Base-by-base conservation (phyloP, 2,888 invertebrate genomes). In the Acanthococcus lagerstroemiae region DNA sequence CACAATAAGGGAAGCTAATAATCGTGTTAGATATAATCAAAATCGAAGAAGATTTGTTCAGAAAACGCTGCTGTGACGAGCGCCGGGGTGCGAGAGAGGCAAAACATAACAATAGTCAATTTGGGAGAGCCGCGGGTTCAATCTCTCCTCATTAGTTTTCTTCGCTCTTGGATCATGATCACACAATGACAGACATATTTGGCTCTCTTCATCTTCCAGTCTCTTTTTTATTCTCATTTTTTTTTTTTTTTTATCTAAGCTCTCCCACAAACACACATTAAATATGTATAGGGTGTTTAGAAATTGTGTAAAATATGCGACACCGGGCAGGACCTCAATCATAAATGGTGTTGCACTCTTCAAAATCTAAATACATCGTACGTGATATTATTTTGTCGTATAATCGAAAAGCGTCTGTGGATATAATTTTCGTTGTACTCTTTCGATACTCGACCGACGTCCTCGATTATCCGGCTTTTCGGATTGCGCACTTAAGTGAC, bases 121-220 rank as follows among this genome's bases (percentile, higher is more conserved):
- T 61, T 61, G 61, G 61, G 44, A 61, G 61, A 61, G 50, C 61
- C 61, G 61, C 61, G 52, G 61, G 61, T 61, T 61, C 61, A 61
- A 61, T 61, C 61, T 61, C 30, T 61, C 19, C 52, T 61, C 61
- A 61, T 61, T 61, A 61, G 61, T 61, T 61, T 61, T 61, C 61
- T 61, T 61, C 61, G 61, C 52, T 61, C 61, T 61, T 52, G 61
- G 50, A 52, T 50, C 61, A 61, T 50, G 61, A 61, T 61, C 61
- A 37, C 7, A 61, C 61, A 61, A 61, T 61, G 61, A 61, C 61
- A 61, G 61, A 61, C 61, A 61, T 50, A 61, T 61, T 61, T 61
- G 52, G 24, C 61, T 61, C 61, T 52, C 58, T 58, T 45, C 44
- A 37, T 50, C 61, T 50, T 54, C 26, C 30, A 24, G n/a, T 61